Conservation (phyloP, 2,797 vertebrate genomes). For the Scolopax rusticola region DNA sequence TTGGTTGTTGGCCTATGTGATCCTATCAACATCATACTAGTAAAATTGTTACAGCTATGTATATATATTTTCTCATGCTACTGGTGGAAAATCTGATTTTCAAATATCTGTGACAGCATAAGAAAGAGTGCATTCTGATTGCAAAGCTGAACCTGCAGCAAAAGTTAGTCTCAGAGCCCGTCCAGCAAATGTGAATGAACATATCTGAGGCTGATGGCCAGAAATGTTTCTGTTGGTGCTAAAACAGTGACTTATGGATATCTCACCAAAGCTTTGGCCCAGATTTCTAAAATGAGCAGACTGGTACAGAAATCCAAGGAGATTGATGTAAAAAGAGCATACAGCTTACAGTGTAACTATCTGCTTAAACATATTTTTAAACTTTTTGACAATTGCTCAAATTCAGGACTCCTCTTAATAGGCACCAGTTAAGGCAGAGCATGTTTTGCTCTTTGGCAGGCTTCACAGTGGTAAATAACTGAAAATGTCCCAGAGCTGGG, state of each 20-base stretch:
- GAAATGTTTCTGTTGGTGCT: neutral
- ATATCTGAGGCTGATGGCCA: neutral
- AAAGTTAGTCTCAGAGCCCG: neutral
- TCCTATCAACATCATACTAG: neutral
- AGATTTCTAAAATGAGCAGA: neutral
- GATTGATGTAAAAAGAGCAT: neutral
- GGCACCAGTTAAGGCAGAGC: neutral
- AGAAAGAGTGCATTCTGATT: neutral
- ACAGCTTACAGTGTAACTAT: neutral
- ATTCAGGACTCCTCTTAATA: neutral
- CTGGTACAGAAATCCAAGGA: neutral
- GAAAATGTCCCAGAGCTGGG: neutral
- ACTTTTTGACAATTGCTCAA: neutral
- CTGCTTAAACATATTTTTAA: neutral
- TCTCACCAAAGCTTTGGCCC: neutral
- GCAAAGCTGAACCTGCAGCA: neutral
- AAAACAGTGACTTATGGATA: neutral
- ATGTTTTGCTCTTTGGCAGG: neutral
- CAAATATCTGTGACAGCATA: neutral
- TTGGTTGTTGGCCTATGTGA: neutral
- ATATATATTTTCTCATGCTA: neutral
- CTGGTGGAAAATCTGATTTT: neutral
- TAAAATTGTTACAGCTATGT: neutral
- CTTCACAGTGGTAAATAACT: neutral
- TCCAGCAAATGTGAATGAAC: neutral